Conservation (phyloP, 1,140 invertebrate species). For the Hycleus phaleratus region DNA sequence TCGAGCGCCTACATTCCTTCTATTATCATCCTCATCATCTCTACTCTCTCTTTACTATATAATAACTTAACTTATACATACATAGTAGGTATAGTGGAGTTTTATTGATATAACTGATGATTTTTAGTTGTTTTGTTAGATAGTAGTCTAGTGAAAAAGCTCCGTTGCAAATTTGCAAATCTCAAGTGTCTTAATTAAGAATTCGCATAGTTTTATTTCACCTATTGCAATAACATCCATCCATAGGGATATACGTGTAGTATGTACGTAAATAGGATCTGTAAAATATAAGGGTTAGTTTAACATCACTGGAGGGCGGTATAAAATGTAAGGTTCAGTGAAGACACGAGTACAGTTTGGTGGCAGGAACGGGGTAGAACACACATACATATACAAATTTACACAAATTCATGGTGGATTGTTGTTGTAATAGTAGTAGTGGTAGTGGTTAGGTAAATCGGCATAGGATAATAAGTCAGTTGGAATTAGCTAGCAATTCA, state of each 20-base stretch:
- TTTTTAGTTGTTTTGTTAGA: slow-evolving; percentile 3
- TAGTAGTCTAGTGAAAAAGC: neutral
- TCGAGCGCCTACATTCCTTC: slow-evolving; percentile 30
- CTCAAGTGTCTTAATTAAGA: too few relatives aligned
- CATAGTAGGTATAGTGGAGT: slow-evolving; percentile 20
- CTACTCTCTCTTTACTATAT: slow-evolving; percentile 16
- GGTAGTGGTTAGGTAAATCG: neutral
- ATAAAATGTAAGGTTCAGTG: slow-evolving; percentile 32
- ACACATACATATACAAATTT: neutral
- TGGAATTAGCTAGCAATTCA: slow-evolving; percentile 33
- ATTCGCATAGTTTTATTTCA: too few relatives aligned
- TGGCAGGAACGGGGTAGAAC: slow-evolving; percentile 14
- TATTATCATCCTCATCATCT: slow-evolving; percentile 21
- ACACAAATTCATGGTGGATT: neutral
- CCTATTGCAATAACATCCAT: neutral
- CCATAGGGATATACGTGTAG: neutral
- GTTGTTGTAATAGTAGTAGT: neutral
- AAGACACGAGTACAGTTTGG: slow-evolving; percentile 27
- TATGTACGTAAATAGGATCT: slow-evolving; percentile 6
- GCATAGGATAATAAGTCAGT: slow-evolving; percentile 29
- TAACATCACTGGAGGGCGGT: slow-evolving; percentile 25
- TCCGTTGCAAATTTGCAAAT: too few relatives aligned
- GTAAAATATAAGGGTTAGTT: slow-evolving; percentile 26
- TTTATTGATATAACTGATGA: neutral
- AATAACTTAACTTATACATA: slow-evolving; percentile 24